These are phyloP conservation scores for Branchinecta lynchi DNA, from an alignment of 1,140 invertebrate species.

Conservation along the genomic window DNA sequence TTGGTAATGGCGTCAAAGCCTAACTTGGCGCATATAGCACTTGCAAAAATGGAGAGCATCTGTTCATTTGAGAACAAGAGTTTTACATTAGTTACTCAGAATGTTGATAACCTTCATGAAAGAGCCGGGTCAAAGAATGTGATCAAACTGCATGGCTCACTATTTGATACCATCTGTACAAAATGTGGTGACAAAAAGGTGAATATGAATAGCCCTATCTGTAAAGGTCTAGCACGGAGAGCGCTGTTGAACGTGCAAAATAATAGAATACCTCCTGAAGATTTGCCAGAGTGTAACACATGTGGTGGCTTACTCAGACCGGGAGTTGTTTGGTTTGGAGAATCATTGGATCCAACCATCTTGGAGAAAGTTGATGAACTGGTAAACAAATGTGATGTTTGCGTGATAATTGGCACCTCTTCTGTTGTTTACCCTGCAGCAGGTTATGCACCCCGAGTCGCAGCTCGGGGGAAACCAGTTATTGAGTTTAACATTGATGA, in stretches of 20 bases:
- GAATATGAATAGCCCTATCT: conserved; percentile 69
- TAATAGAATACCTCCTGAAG: conserved; percentile 44
- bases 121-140: conserved; percentile 63
- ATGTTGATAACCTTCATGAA: conserved; percentile 76
- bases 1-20: conserved; percentile 40
- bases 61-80: conserved; percentile 40
- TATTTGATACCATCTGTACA: conserved; percentile 66
- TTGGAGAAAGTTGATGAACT: conserved; percentile 43
- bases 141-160: conserved; percentile 73
- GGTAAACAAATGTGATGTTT: conserved; percentile 58
- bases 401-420: conserved; percentile 69
- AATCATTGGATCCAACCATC: conserved; percentile 49
- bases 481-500: conserved; percentile 78
- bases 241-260: conserved; percentile 38
- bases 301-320: conserved; percentile 63
- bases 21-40: conserved; percentile 61
- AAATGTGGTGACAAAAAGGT: conserved; percentile 50
- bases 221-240: conserved; percentile 43
- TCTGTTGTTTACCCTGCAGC: conserved; percentile 82
- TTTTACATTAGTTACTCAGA: conserved; percentile 70
- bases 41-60: conserved; percentile 56
- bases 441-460: conserved; percentile 70
- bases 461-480: conserved; percentile 55
- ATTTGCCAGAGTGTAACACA: conserved; percentile 50
- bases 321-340: conserved; percentile 81